phyloP scores from a whole-genome alignment of 2,888 invertebrate species.

The Chrysomela aeneicollis region DNA sequence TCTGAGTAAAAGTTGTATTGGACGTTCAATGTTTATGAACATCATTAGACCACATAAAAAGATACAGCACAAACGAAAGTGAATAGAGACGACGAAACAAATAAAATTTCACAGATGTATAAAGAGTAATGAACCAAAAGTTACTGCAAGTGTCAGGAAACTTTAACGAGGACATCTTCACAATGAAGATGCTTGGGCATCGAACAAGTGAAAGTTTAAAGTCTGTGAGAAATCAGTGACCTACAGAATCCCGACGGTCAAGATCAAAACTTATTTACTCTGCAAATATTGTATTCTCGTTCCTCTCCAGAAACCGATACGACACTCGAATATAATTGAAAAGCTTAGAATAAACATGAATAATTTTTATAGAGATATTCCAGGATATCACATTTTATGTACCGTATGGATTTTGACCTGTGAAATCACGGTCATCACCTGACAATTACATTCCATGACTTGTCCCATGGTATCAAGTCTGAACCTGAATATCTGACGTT shows the following conservation, averaged over 20 bases:
- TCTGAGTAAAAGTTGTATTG: not conserved
- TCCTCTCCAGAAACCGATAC: too few relatives aligned
- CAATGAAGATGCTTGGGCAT: conserved; percentile 16
- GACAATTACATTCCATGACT: too few relatives aligned
- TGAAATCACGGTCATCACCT: too few relatives aligned
- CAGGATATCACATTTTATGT: too few relatives aligned
- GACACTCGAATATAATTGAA: too few relatives aligned
- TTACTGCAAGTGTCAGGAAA: not conserved
- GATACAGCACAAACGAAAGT: not conserved
- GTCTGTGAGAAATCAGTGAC: conserved; percentile 48
- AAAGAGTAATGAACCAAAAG: conserved; percentile 1
- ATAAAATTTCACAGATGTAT: not conserved
- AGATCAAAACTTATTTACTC: conserved; percentile 41
- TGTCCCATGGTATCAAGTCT: too few relatives aligned
- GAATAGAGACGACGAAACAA: not conserved
- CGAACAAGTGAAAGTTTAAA: conserved; percentile 45
- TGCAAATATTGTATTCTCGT: not conserved
- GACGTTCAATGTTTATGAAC: not conserved
- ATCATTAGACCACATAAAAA: not conserved
- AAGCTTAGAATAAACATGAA: too few relatives aligned
- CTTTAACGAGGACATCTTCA: conserved; percentile 30
- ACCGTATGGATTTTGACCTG: too few relatives aligned
- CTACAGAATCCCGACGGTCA: conserved; percentile 41
- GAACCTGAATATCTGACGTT: too few relatives aligned
- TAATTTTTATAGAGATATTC: too few relatives aligned